These are phyloP conservation scores for Callaeas wilsoni DNA, from an alignment of 2,113 vertebrate genomes.

Conservation along the genomic window DNA sequence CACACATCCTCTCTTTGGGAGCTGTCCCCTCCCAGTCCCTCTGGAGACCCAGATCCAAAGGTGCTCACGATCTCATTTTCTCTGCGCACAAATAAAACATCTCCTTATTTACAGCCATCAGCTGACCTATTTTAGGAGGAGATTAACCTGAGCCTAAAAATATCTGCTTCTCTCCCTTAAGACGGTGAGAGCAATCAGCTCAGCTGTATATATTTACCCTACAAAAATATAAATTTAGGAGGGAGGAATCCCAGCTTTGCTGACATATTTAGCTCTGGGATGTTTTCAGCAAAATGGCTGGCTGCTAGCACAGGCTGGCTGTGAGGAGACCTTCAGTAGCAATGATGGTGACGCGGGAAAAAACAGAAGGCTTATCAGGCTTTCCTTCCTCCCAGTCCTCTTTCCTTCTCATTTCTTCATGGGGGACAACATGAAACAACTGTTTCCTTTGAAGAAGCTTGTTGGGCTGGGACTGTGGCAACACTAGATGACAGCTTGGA, in stretches of 20 bases:
- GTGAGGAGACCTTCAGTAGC: neutral
- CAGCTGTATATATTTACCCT: constrained; percentile 42
- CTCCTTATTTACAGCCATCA: neutral
- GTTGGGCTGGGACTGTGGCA: neutral
- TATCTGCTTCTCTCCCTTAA: constrained; percentile 6
- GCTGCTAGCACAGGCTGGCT: neutral
- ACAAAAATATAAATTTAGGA: constrained; percentile 34
- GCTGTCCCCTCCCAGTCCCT: neutral
- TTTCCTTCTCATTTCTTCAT: neutral
- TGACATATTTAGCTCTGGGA: neutral
- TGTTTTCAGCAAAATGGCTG: neutral
- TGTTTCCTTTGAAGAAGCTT: neutral
- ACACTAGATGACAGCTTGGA: neutral
- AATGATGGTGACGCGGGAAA: neutral
- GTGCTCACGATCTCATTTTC: neutral
- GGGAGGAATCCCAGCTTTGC: constrained; percentile 22
- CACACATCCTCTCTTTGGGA: neutral
- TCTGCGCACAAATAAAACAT: neutral
- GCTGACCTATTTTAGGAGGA: constrained; percentile 28
- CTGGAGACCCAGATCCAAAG: neutral
- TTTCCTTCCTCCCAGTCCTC: neutral
- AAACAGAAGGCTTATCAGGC: neutral
- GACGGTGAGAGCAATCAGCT: constrained; percentile 25
- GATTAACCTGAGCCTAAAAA: constrained; percentile 56
- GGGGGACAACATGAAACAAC: neutral